Conservation (phyloP, 2,113 vertebrate species). For the Zapus hudsonius region DNA sequence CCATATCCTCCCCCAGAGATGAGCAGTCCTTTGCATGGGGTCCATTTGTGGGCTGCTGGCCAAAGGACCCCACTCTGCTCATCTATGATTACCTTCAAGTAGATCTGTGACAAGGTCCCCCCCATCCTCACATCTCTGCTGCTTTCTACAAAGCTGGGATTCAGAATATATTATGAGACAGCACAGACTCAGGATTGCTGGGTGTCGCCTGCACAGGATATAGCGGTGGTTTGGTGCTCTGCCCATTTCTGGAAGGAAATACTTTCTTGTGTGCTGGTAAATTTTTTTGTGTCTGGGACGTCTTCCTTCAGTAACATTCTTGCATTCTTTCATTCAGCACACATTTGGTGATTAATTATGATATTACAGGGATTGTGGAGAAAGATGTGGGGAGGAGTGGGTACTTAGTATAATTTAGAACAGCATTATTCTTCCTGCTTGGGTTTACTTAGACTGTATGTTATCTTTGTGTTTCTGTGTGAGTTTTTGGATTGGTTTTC, state of each 20-base stretch:
- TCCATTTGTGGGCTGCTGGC: not conserved
- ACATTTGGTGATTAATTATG: not conserved
- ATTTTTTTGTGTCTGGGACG: slow-evolving; percentile 45
- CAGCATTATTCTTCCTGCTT: not conserved
- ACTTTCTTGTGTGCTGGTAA: slow-evolving; percentile 6
- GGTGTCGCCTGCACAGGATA: slow-evolving; percentile 1
- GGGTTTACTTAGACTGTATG: too few species aligned
- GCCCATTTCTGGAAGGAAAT: slow-evolving; percentile 47
- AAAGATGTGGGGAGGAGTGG: not conserved
- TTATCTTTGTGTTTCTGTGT: too few species aligned
- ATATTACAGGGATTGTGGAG: not conserved
- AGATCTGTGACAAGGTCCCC: not conserved
- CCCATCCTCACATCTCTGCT: not conserved
- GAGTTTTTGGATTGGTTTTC: too few species aligned
- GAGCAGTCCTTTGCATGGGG: not conserved
- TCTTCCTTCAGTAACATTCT: slow-evolving; percentile 5
- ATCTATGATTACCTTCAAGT: not conserved
- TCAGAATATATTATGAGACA: slow-evolving; percentile 3
- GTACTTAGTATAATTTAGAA: not conserved
- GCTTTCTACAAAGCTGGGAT: not conserved
- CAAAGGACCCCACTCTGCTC: not conserved
- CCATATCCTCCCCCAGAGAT: not conserved
- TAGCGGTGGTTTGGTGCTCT: slow-evolving; percentile 42
- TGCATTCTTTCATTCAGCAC: slow-evolving; percentile 18
- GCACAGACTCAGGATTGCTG: not conserved